These are phyloP conservation scores for Drosophila pseudotalamancana DNA, from an alignment of 2,888 invertebrate species.

Conservation along the genomic window DNA sequence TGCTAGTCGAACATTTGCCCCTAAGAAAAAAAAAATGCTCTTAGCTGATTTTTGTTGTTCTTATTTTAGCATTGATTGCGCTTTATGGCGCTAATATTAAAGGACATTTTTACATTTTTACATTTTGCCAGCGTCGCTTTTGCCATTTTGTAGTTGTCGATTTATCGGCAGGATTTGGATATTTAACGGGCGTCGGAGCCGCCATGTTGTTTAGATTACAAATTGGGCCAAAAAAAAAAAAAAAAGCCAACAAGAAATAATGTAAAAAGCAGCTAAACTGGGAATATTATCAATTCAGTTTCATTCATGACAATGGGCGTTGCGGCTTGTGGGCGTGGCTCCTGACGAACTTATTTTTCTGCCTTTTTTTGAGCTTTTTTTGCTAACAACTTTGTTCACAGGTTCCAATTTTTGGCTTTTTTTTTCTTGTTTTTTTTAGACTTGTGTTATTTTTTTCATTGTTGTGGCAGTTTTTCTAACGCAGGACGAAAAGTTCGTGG, in stretches of 20 bases:
- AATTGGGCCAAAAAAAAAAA: conserved; percentile 50
- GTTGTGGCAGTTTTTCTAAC: conserved; percentile 56
- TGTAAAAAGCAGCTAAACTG: conserved; percentile 38
- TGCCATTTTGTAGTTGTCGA: conserved; percentile 38
- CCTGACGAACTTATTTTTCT: conserved; percentile 27
- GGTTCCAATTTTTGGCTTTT: neutral
- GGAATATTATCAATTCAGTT: conserved; percentile 76
- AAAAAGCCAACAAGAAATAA: neutral
- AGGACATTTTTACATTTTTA: conserved; percentile 65
- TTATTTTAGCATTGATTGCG: conserved; percentile 63
- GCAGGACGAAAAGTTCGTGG: conserved; percentile 60
- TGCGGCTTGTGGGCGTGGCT: conserved; percentile 60
- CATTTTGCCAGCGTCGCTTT: conserved; percentile 44
- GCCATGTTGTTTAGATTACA: conserved; percentile 80
- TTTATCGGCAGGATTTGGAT: conserved; percentile 66
- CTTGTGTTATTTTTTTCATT: neutral
- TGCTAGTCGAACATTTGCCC: neutral
- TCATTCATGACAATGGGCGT: conserved; percentile 56
- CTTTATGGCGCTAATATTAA: conserved; percentile 74
- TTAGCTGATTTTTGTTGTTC: conserved; percentile 25
- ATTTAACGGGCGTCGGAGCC: conserved; percentile 42
- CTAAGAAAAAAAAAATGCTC: neutral
- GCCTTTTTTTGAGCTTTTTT: conserved; percentile 4
- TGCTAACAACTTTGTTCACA: conserved; percentile 24
- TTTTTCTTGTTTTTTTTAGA: neutral